Conservation (phyloP, 2,113 vertebrate genomes). For the Capricornis sumatraensis region DNA sequence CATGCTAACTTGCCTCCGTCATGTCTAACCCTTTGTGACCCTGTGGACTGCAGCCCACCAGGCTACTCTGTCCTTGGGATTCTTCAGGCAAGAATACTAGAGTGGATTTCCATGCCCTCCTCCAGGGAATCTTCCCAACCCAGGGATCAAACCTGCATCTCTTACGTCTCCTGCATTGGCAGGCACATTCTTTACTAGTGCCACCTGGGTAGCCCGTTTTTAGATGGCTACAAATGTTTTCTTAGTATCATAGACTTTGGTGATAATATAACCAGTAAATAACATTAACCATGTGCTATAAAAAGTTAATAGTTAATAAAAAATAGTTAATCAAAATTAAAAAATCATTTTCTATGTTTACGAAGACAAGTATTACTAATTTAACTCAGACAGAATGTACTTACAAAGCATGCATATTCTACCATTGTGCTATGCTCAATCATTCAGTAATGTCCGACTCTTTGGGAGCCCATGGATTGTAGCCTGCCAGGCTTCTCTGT, state of each 20-base stretch:
- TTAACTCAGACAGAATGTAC: neutral
- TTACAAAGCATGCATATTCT: neutral
- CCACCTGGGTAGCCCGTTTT: neutral
- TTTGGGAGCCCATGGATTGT: neutral
- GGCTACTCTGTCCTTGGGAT: neutral
- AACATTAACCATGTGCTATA: neutral
- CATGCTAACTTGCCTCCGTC: neutral
- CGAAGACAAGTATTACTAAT: neutral
- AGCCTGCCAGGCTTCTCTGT: neutral
- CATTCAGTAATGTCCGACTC: neutral
- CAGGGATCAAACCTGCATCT: neutral
- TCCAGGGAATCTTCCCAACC: neutral
- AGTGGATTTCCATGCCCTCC: neutral
- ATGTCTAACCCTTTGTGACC: neutral
- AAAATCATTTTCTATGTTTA: neutral
- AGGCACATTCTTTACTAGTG: neutral
- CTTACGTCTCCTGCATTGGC: neutral
- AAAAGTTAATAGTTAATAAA: neutral
- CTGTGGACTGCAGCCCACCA: neutral
- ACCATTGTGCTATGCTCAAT: neutral
- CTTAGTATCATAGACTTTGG: neutral
- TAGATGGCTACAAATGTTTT: neutral
- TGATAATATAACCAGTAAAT: neutral
- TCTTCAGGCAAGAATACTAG: neutral
- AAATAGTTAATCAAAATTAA: neutral